Evolutionary conservation across 2,113 vertebrate species (phyloP).

Genomic region (Sminthopsis crassicaudata): DNA sequence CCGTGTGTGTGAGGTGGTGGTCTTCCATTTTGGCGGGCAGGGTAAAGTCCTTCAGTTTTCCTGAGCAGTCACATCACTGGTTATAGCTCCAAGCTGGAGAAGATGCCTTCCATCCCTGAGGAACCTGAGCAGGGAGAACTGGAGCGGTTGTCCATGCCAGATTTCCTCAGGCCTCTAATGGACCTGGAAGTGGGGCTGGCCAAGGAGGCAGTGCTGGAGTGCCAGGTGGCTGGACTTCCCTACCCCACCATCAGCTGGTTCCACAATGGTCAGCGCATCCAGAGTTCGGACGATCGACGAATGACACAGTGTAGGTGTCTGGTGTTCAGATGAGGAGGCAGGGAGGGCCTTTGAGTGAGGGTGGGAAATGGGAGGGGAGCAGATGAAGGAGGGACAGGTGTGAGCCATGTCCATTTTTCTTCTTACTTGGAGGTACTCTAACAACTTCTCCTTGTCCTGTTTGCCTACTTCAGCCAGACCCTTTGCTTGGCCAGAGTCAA

Average conservation of each 20-base stretch:
- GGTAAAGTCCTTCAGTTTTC: neutral
- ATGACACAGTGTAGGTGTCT: conserved; percentile 95
- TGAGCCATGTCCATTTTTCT: neutral
- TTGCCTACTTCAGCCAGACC: neutral
- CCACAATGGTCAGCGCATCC: conserved; percentile 95
- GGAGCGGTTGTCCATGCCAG: conserved; percentile 96
- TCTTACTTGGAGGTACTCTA: neutral
- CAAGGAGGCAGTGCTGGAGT: conserved; percentile 94
- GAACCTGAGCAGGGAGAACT: conserved; percentile 95
- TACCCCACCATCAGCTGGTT: conserved; percentile 98
- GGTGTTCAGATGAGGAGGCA: neutral
- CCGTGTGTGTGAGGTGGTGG: no score
- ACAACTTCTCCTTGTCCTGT: neutral
- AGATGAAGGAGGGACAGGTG: neutral
- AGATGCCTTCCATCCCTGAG: conserved; percentile 99
- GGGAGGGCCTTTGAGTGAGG: neutral
- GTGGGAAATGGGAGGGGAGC: neutral
- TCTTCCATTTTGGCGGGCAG: neutral
- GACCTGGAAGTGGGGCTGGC: conserved; percentile 96
- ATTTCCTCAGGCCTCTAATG: conserved; percentile 95
- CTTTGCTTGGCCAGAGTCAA: neutral
- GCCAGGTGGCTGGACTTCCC: conserved; percentile 95
- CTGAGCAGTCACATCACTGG: neutral
- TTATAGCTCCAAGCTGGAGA: conserved; percentile 96
- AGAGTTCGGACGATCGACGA: conserved; percentile 95